Conservation (phyloP, 2,888 invertebrate species). For the Eupeodes latifasciatus region DNA sequence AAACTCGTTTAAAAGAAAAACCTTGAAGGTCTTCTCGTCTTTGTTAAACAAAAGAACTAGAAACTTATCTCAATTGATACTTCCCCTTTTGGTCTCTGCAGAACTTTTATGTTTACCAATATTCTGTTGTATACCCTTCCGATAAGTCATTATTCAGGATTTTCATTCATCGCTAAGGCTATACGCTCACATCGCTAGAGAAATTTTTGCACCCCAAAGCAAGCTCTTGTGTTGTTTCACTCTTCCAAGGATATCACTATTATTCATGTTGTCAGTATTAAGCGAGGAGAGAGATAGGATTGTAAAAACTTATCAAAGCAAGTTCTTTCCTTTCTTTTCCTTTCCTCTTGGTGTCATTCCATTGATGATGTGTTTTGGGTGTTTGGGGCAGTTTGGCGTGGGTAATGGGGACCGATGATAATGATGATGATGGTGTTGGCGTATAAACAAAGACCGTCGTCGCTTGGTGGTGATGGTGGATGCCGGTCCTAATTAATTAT, state of each 20-base stretch:
- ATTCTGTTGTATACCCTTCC: constrained; percentile 22
- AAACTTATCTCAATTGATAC: constrained; percentile 54
- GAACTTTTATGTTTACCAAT: too few relatives aligned
- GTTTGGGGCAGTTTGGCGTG: neutral
- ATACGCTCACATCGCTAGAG: too few relatives aligned
- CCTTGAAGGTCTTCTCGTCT: constrained; percentile 52
- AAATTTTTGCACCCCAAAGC: constrained; percentile 47
- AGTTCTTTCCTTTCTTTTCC: neutral
- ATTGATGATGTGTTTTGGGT: neutral
- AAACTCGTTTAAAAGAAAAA: constrained; percentile 6
- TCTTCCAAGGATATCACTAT: constrained; percentile 62
- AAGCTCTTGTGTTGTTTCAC: constrained; percentile 23
- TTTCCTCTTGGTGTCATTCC: neutral
- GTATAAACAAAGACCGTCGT: constrained; percentile 61
- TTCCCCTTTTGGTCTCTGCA: constrained; percentile 18
- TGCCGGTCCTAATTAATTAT: constrained; percentile 70
- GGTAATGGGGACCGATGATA: neutral
- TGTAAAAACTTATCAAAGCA: constrained; percentile 31
- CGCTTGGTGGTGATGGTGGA: neutral
- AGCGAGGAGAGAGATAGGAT: neutral
- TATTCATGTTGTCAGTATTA: constrained; percentile 47
- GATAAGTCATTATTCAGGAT: constrained; percentile 71
- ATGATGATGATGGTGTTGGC: neutral
- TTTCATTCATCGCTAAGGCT: constrained; percentile 47
- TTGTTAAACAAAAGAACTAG: constrained; percentile 53